These are phyloP conservation scores for Athetis lepigone DNA, from an alignment of 2,888 invertebrate species.

Conservation along the genomic window DNA sequence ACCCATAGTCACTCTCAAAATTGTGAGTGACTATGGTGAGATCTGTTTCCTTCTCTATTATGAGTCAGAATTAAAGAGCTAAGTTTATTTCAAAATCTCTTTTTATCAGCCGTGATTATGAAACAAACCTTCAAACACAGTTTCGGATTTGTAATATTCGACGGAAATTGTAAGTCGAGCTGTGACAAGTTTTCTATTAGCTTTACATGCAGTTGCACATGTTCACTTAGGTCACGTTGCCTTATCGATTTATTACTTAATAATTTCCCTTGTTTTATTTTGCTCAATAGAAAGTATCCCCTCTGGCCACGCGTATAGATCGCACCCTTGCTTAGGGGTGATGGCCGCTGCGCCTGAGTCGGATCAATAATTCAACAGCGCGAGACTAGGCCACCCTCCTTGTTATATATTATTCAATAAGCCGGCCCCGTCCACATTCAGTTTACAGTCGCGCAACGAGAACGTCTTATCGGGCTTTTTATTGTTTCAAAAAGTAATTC, in stretches of 20 bases:
- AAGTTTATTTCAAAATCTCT: not conserved
- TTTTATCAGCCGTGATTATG: not conserved
- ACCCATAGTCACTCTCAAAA: too few relatives aligned
- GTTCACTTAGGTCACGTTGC: slow-evolving; percentile 63
- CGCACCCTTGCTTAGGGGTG: slow-evolving; percentile 76
- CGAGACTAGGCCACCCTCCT: slow-evolving; percentile 70
- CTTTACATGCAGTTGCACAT: slow-evolving; percentile 57
- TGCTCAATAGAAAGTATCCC: slow-evolving; percentile 62
- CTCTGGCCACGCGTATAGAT: slow-evolving; percentile 63
- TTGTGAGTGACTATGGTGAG: too few relatives aligned
- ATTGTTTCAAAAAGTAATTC: slow-evolving; percentile 88
- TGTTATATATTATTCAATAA: slow-evolving; percentile 61
- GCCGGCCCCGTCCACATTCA: slow-evolving; percentile 61
- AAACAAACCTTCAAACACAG: slow-evolving; percentile 9
- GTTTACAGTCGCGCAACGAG: slow-evolving; percentile 71
- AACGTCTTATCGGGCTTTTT: slow-evolving; percentile 86
- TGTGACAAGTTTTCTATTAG: slow-evolving; percentile 54
- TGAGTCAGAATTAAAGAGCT: not conserved
- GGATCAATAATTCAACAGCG: slow-evolving; percentile 81
- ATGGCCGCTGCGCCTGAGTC: slow-evolving; percentile 84
- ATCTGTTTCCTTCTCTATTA: not conserved
- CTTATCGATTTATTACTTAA: slow-evolving; percentile 73
- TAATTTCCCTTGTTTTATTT: slow-evolving; percentile 67
- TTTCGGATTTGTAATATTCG: slow-evolving; percentile 26
- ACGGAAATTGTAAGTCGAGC: slow-evolving; percentile 41